A percentile compares a stretch with the other conserved stretches of the same genome.
Conservation (phyloP, 2,113 vertebrate genomes). For the Tychaedon coryphoeus region DNA sequence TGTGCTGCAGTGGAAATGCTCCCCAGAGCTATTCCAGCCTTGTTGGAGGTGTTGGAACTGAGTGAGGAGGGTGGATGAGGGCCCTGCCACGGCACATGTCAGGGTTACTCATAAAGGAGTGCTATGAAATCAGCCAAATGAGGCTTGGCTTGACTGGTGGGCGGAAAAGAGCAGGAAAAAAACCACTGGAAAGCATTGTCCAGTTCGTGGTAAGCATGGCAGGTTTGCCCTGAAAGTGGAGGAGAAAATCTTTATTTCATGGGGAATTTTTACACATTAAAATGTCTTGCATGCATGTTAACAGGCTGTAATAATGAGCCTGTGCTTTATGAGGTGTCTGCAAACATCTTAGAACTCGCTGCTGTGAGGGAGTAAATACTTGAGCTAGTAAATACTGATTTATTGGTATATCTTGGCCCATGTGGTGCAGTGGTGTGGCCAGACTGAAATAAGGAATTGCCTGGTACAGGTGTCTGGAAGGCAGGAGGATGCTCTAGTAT, state of each 20-base stretch:
- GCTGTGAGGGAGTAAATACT: not conserved
- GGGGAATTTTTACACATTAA: slow-evolving; percentile 45
- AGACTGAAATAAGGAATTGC: not conserved
- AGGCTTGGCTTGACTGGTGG: not conserved
- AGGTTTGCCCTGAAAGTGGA: not conserved
- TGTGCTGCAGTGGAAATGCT: not conserved
- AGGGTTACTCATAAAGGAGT: not conserved
- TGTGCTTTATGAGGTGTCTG: not conserved
- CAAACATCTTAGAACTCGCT: not conserved
- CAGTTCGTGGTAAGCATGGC: not conserved
- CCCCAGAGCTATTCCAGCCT: not conserved
- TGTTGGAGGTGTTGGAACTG: not conserved
- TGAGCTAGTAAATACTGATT: not conserved
- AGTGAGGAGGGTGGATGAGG: not conserved
- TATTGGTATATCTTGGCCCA: not conserved
- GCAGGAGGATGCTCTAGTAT: not conserved
- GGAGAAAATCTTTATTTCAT: slow-evolving; percentile 40
- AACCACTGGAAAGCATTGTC: not conserved
- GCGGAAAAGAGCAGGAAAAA: not conserved
- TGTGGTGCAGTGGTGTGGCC: not conserved
- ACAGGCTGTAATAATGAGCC: not conserved
- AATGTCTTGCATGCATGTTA: not conserved
- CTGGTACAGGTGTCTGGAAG: not conserved
- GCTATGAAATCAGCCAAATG: not conserved
- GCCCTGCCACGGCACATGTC: not conserved